phyloP scores from a whole-genome alignment of 2,113 vertebrate genomes.

The Ailuropoda melanoleuca region DNA sequence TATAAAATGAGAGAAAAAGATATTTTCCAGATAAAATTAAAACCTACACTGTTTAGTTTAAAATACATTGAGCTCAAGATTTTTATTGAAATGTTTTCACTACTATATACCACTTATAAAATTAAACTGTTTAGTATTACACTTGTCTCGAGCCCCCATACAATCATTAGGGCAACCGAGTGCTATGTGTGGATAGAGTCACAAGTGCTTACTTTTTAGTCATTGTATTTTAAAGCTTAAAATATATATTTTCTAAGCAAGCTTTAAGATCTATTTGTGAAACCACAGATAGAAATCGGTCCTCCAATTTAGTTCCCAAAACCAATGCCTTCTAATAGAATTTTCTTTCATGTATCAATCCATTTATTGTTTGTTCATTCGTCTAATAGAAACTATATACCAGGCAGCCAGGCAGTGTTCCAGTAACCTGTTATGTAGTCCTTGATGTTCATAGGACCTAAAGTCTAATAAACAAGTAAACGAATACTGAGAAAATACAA shows the following conservation, averaged over 20 bases:
- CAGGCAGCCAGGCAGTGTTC: neutral
- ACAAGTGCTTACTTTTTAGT: slow-evolving; percentile 1
- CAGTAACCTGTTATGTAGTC: neutral
- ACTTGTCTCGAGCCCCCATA: neutral
- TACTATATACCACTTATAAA: neutral
- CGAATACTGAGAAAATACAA: neutral
- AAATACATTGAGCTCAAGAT: neutral
- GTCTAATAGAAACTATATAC: neutral
- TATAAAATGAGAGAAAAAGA: neutral
- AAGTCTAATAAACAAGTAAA: neutral
- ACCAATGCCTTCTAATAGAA: neutral
- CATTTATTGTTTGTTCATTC: neutral
- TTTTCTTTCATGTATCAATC: neutral
- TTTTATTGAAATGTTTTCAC: neutral
- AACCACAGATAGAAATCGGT: neutral
- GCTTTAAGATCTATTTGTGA: neutral
- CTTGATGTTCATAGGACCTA: neutral
- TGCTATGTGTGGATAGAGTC: neutral
- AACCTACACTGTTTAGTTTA: slow-evolving; percentile 14
- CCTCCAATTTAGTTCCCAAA: neutral
- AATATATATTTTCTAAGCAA: neutral
- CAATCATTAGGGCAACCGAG: neutral
- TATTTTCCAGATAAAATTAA: slow-evolving; percentile 27
- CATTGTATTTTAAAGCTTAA: slow-evolving; percentile 5
- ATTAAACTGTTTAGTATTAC: neutral